phyloP scores from a whole-genome alignment of 2,797 vertebrate species.

The Rhinatrema bivittatum region DNA sequence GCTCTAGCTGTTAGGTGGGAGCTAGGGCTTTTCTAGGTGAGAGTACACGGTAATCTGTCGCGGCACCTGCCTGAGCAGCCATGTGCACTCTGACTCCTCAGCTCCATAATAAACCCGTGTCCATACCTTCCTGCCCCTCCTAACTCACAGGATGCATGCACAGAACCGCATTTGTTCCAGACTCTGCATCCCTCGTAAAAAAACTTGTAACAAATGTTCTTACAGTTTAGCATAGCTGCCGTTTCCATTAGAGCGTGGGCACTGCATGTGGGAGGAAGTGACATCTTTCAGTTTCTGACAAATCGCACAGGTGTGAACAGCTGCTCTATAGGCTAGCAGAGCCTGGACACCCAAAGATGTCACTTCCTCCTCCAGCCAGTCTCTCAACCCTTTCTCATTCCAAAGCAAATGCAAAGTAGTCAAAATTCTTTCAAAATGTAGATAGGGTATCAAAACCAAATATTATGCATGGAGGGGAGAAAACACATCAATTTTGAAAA shows the following conservation, averaged over 20 bases:
- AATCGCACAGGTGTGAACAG: slow-evolving; percentile 31
- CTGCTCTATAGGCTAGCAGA: background rate
- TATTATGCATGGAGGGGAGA: slow-evolving; percentile 26
- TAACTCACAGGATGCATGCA: no score
- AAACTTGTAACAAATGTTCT: no score
- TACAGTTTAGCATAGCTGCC: no score
- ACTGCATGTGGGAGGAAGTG: slow-evolving; percentile 34
- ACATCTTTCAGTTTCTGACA: slow-evolving; percentile 38
- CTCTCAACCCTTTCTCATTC: slow-evolving; percentile 18
- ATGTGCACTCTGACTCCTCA: no score
- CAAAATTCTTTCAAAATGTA: slow-evolving; percentile 45
- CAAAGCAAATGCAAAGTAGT: slow-evolving; percentile 46
- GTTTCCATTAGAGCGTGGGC: no score
- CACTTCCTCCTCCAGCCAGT: slow-evolving; percentile 14
- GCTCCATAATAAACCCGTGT: no score
- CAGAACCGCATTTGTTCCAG: slow-evolving; percentile 41
- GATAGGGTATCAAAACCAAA: slow-evolving; percentile 44
- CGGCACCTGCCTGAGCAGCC: no score
- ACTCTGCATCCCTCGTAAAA: no score
- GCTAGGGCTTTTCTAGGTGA: no score
- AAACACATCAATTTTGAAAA: slow-evolving; percentile 42
- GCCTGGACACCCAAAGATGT: background rate
- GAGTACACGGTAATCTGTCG: no score
- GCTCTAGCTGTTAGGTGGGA: no score
- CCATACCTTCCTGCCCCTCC: no score